Evolutionary conservation across 2,113 vertebrate genomes (phyloP).

Genomic region (Ptilonorhynchus violaceus): DNA sequence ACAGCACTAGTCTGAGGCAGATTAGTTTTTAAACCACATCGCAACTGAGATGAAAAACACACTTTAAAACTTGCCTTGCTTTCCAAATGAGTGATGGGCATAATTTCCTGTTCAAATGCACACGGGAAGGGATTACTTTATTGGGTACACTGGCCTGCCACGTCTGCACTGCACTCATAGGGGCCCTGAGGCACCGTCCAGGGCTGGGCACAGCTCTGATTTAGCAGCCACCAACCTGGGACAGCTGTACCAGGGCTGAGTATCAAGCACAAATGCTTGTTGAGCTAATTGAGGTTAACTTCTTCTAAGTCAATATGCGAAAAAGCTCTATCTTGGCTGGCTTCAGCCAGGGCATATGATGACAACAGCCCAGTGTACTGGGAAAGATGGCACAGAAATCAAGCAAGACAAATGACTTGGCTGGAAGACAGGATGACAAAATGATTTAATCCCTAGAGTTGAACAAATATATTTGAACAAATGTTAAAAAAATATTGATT

Average conservation of each 20-base stretch:
- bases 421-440: background rate
- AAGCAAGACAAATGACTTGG: background rate
- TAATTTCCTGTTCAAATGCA: background rate
- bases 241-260: background rate
- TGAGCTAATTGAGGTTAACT: slow-evolving; percentile 10
- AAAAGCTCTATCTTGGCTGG: background rate
- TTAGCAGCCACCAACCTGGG: background rate
- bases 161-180: background rate
- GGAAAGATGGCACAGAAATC: background rate
- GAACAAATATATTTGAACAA: background rate
- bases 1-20: background rate
- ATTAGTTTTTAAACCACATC: background rate
- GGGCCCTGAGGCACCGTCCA: background rate
- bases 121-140: background rate
- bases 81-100: background rate
- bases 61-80: background rate
- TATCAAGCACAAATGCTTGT: background rate
- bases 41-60: background rate
- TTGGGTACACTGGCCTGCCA: background rate
- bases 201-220: background rate
- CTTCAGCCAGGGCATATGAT: background rate
- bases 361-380: background rate
- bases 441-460: background rate
- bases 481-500: background rate
- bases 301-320: background rate